Evolutionary conservation across 2,113 vertebrate species (phyloP).

Genomic region (Mastomys natalensis): DNA sequence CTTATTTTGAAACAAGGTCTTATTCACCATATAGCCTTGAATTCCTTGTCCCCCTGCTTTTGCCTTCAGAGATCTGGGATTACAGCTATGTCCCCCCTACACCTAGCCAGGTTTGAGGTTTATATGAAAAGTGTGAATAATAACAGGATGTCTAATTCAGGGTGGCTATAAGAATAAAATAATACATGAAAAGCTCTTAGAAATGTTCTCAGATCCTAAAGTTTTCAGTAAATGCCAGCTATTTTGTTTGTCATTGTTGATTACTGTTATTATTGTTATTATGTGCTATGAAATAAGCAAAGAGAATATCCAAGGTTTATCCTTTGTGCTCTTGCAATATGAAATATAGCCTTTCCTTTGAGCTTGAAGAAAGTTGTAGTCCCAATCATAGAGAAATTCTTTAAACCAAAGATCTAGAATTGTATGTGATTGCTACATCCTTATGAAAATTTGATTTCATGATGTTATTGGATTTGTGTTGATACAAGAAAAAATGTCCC

Average conservation of each 20-base stretch:
- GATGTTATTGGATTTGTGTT: slow-evolving; percentile 56
- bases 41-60: neutral
- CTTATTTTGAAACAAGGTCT: neutral
- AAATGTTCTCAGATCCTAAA: slow-evolving; percentile 42
- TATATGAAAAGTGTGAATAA: slow-evolving; percentile 51
- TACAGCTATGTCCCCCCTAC: neutral
- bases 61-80: neutral
- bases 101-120: neutral
- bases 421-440: slow-evolving; percentile 10
- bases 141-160: neutral
- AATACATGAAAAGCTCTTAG: slow-evolving; percentile 24
- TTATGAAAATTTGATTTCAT: slow-evolving; percentile 55
- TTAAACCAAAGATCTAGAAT: slow-evolving; percentile 17
- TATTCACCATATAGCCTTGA: neutral
- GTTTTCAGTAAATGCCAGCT: slow-evolving; percentile 39
- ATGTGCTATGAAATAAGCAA: slow-evolving; percentile 35
- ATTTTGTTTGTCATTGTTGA: slow-evolving; percentile 50
- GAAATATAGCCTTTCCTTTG: neutral
- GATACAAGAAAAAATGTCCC: neutral
- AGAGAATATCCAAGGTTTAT: slow-evolving; percentile 44
- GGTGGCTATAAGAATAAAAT: slow-evolving; percentile 27
- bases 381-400: slow-evolving; percentile 44
- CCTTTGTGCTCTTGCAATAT: slow-evolving; percentile 29
- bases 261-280: slow-evolving; percentile 37
- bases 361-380: slow-evolving; percentile 9